Conservation (phyloP, 2,797 vertebrate genomes). For the Danio jaintianensis region DNA sequence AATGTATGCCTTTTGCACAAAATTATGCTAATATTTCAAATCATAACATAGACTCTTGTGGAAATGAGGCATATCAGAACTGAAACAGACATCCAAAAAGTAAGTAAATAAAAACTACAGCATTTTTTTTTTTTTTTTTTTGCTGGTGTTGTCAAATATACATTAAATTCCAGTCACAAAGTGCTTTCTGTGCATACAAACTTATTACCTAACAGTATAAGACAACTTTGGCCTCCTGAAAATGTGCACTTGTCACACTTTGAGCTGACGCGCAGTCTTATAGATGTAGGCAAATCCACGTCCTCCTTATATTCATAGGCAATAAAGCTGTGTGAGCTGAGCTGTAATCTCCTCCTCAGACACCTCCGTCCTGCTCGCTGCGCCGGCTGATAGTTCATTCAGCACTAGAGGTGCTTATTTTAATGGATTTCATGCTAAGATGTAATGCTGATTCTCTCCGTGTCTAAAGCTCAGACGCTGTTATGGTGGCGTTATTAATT, state of each 20-base stretch:
- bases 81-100: not conserved
- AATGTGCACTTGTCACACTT: not conserved
- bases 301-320: slow-evolving; percentile 39
- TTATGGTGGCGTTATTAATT: slow-evolving; percentile 7
- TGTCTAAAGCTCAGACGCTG: not conserved
- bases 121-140: not conserved
- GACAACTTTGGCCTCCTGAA: not conserved
- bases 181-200: not conserved
- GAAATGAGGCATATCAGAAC: too few relatives aligned
- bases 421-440: slow-evolving; percentile 35
- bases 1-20: too few relatives aligned
- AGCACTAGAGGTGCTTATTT: not conserved
- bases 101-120: not conserved
- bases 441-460: slow-evolving; percentile 6
- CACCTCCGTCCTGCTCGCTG: slow-evolving; percentile 35
- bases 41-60: too few relatives aligned
- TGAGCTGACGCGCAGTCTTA: not conserved
- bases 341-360: slow-evolving; percentile 49
- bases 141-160: not conserved
- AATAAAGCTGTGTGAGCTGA: slow-evolving; percentile 41
- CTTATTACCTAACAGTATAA: not conserved
- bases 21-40: too few relatives aligned
- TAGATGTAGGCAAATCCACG: slow-evolving; percentile 27
- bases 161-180: not conserved
- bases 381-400: slow-evolving; percentile 12